Base-by-base conservation (phyloP, 2,888 invertebrate genomes). In the Myopa tessellatipennis region DNA sequence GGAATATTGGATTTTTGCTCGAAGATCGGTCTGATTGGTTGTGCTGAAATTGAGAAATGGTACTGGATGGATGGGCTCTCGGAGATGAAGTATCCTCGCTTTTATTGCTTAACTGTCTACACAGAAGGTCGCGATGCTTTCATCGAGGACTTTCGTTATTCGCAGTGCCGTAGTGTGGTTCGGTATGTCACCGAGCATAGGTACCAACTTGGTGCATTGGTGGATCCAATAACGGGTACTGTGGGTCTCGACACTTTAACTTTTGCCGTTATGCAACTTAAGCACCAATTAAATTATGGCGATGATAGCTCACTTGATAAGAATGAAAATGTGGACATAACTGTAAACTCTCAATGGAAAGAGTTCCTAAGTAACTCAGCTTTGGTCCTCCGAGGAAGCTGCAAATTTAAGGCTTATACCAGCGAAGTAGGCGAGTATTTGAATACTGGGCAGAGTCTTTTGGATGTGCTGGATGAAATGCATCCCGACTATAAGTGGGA, bases 101-200 rank as follows among this genome's bases (percentile, higher is more conserved):
- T 94, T 73, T 86, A 85, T 81, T 82, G 83, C 4, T 70, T 88
- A 16, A 81, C 81, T 10, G 80, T 77, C 14, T 83, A 82, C 38
- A 82, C 80, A 36, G 85, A 87, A 58, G 88, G 87, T 12, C 84
- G 84, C 45, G 50, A 80, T 4, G 82, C 81, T 4, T 88, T 88
- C 55, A 82, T 83, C 6, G 80, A 85, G 26, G 96, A 96, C 87
- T 97, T 93, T 86, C 92, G 93, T 85, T 90, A 94, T 74, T 95
- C 95, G 4, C 94, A 95, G 4, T 95, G 95, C 81, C 92, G 94
- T 73, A 93, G 93, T 81, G 89, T 96, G 76, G 87, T 97, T 58
- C 93, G 93, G 85, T 94, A 77, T 73, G 12, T 86, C 0, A 77
- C 79, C n/a, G 85, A 86, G 67, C 58, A 86, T 67, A 63, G 16